These are phyloP conservation scores for Calonectris borealis DNA, from an alignment of 2,113 vertebrate genomes.

Conservation along the genomic window DNA sequence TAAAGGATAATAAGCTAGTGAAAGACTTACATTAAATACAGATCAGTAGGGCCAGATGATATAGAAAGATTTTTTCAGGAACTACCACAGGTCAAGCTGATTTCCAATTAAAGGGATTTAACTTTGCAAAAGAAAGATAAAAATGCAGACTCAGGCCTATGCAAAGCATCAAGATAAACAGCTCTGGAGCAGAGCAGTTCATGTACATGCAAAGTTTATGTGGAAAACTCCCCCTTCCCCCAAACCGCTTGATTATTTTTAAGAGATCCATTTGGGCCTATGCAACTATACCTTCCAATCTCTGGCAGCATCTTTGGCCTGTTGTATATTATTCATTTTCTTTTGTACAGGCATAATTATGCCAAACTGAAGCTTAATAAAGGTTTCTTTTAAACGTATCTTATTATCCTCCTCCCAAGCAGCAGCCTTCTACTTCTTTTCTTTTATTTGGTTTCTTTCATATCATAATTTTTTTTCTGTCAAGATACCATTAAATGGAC, in stretches of 20 bases:
- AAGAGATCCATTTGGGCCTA: not conserved
- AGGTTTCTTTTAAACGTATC: not conserved
- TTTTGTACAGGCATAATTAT: not conserved
- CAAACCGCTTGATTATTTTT: not conserved
- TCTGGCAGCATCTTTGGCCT: not conserved
- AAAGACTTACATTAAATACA: conserved; percentile 7
- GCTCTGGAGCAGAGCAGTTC: not conserved
- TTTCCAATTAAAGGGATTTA: not conserved
- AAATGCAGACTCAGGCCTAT: not conserved
- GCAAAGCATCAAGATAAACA: not conserved
- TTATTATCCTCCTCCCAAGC: not conserved
- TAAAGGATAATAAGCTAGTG: not conserved
- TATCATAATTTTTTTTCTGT: not conserved
- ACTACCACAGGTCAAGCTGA: not conserved
- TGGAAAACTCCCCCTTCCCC: not conserved
- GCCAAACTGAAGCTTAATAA: not conserved
- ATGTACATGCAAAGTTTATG: not conserved
- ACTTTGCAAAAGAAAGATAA: not conserved
- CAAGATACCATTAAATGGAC: not conserved
- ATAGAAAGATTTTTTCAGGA: not conserved
- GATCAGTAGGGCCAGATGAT: not conserved
- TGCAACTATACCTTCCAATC: not conserved
- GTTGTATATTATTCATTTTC: not conserved
- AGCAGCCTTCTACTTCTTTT: not conserved
- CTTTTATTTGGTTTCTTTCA: not conserved